Percentiles rank a stretch among this genome's conserved stretches.
These are phyloP conservation scores for Nothocercus julius DNA, from an alignment of 2,113 vertebrate genomes.

Conservation along the genomic window DNA sequence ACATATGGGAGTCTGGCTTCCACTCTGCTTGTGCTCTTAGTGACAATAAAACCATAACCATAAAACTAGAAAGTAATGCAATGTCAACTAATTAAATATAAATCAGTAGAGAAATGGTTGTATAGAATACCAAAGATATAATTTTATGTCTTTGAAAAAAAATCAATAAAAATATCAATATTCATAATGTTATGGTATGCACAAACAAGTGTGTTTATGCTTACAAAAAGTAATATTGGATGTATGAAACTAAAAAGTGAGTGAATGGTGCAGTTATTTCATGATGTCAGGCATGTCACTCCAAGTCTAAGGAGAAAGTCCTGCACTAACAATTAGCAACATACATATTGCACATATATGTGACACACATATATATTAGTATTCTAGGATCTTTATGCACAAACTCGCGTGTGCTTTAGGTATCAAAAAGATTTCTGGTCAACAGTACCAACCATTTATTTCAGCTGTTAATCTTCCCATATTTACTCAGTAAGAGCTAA, in stretches of 20 bases:
- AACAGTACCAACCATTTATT: neutral
- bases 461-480: neutral
- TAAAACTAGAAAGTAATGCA: neutral
- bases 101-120: neutral
- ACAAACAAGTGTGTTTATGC: neutral
- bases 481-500: neutral
- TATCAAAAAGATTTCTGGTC: neutral
- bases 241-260: neutral
- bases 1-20: neutral
- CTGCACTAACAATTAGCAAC: neutral
- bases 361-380: neutral
- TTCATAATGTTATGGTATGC: neutral
- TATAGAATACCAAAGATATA: neutral
- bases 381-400: neutral
- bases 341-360: neutral
- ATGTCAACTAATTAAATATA: constrained; percentile 13
- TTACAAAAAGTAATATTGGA: neutral
- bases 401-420: neutral
- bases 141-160: neutral
- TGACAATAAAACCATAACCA: neutral
- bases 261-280: neutral
- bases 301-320: neutral
- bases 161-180: neutral
- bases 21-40: neutral
- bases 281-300: neutral